Evolutionary conservation across 2,797 vertebrate genomes (phyloP).

Genomic region (Menidia menidia): DNA sequence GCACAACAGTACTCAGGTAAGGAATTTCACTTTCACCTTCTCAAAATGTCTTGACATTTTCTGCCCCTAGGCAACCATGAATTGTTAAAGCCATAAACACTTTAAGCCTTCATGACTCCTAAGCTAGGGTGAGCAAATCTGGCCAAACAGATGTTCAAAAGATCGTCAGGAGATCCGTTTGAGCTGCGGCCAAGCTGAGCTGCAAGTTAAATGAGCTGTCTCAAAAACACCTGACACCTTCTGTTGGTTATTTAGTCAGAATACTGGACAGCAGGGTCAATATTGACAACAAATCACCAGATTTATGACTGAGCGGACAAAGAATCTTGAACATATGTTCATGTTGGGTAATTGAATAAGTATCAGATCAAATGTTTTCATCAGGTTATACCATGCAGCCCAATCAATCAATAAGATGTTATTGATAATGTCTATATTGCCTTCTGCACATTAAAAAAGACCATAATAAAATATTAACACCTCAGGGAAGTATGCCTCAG

Average conservation of each 20-base stretch:
- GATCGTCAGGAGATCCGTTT: not conserved
- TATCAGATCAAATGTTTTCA: constrained; percentile 60
- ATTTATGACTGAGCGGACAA: constrained; percentile 50
- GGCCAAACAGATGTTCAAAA: constrained; percentile 11
- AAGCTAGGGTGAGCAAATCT: constrained; percentile 16
- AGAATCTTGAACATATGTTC: constrained; percentile 56
- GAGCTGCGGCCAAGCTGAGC: constrained; percentile 4
- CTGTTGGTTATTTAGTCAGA: constrained; percentile 8
- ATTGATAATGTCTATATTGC: constrained; percentile 42
- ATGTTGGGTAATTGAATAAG: constrained; percentile 50
- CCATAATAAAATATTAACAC: constrained; percentile 12
- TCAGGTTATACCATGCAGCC: constrained; percentile 36
- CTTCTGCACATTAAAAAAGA: constrained; percentile 28
- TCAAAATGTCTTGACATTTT: constrained; percentile 16
- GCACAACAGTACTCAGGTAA: not conserved
- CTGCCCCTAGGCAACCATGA: constrained; percentile 13
- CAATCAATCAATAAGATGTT: constrained; percentile 38
- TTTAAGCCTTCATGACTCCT: constrained; percentile 4
- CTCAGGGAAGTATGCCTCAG: not conserved
- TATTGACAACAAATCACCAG: constrained; percentile 44
- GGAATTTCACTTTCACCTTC: not conserved
- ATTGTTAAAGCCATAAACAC: constrained; percentile 10
- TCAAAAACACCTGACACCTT: constrained; percentile 21
- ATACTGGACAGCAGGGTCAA: constrained; percentile 41
- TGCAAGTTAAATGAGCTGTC: constrained; percentile 24